These are phyloP conservation scores for Sinodicranocentrus sp. DNA, from an alignment of 2,888 invertebrate species.

Conservation along the genomic window DNA sequence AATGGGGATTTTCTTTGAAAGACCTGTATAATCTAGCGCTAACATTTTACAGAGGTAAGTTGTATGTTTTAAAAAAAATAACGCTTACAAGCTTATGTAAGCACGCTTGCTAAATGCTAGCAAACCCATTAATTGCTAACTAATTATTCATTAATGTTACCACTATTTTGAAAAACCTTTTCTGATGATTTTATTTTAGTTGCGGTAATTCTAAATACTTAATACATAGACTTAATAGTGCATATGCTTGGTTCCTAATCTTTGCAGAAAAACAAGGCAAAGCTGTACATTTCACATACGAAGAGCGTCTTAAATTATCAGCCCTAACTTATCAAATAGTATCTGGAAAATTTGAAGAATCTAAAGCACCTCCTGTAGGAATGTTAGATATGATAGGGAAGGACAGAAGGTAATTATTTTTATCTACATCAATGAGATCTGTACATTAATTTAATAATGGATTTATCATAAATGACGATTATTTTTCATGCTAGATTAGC, in stretches of 20 bases:
- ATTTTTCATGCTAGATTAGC: slow-evolving; percentile 83
- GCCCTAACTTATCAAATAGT: slow-evolving; percentile 95
- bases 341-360: slow-evolving; percentile 89
- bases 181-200: neutral
- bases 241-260: too few species aligned
- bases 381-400: slow-evolving; percentile 97
- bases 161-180: too few species aligned
- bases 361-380: slow-evolving; percentile 88
- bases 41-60: slow-evolving; percentile 95
- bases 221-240: too few species aligned
- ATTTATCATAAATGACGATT: neutral
- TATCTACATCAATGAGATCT: neutral
- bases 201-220: too few species aligned
- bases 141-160: too few species aligned
- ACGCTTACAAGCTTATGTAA: too few species aligned
- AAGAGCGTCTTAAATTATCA: slow-evolving; percentile 93
- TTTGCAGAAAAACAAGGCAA: slow-evolving; percentile 97
- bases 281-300: slow-evolving; percentile 95
- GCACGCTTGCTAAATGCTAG: too few species aligned
- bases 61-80: too few species aligned
- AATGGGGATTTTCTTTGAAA: slow-evolving; percentile 81
- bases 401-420: slow-evolving; percentile 85
- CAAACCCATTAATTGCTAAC: too few species aligned
- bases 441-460: neutral
- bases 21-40: slow-evolving; percentile 94